Evolutionary conservation across 2,888 invertebrate species (phyloP).

Genomic region (Osedax fenrisi): DNA sequence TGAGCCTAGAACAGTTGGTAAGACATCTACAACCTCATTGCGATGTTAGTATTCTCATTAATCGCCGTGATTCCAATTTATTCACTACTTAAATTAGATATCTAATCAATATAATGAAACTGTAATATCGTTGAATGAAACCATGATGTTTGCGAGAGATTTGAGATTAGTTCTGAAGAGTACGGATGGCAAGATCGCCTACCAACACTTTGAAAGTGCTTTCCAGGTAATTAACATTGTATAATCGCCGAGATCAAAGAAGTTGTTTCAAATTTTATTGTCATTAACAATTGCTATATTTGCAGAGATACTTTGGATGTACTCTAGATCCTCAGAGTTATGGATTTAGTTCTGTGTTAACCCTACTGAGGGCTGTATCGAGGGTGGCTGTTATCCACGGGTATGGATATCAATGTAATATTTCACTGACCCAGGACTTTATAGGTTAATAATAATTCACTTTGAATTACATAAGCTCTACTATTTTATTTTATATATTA

Average conservation of each 20-base stretch:
- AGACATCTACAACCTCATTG: neutral
- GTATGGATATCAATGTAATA: constrained; percentile 47
- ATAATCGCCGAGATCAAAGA: neutral
- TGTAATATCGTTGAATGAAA: neutral
- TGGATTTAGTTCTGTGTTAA: constrained; percentile 54
- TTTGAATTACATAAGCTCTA: neutral
- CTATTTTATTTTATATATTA: neutral
- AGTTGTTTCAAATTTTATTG: too few species aligned
- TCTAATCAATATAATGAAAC: neutral
- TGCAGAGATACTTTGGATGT: too few species aligned
- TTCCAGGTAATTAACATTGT: neutral
- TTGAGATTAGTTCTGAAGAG: constrained; percentile 54
- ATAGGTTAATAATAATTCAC: constrained; percentile 27
- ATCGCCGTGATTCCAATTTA: too few species aligned
- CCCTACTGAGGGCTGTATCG: constrained; percentile 55
- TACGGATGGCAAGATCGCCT: constrained; percentile 52
- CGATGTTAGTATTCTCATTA: neutral
- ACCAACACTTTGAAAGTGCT: constrained; percentile 38
- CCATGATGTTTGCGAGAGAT: constrained; percentile 53
- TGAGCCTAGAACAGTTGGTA: neutral
- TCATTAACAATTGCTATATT: too few species aligned
- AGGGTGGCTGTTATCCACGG: constrained; percentile 54
- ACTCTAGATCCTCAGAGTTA: constrained; percentile 54
- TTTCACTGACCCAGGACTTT: constrained; percentile 38
- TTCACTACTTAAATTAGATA: too few species aligned